Base-by-base conservation (phyloP, 2,888 invertebrate species). In the Hedychridium roseum region DNA sequence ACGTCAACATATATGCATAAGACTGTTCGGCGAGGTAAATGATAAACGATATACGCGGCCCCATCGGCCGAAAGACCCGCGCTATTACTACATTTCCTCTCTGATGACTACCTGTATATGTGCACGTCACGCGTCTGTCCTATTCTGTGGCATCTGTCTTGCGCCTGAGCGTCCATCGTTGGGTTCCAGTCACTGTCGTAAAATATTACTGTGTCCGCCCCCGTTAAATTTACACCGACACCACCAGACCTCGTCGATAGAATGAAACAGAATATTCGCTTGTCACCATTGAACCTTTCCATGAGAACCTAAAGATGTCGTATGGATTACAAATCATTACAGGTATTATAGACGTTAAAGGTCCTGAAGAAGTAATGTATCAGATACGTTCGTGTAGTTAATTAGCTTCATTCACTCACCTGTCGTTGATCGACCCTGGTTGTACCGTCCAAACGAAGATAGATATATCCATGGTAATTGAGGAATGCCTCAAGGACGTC, bases 171-270 rank as follows among this genome's bases (percentile, higher is more conserved):
- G 83, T 99, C 99, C 97, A 99, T 98, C 3, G 97, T 98, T 39
- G 98, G 98, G 85, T 98, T 98, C 98, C 97, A 98, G 82, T 98
- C 97, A 54, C 96, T 97, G 83, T 99, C 99, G 81, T 99, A 99
- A 83, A 99, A 99, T 78, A 99, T 92, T 64, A 99, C 98, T 67
- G 96, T 94, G 82, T 99, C 99, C 32, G 99, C 99, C 60, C 98
- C 99, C 21, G 97, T 98, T 63, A 99, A 85, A 84, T 99, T 99
- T 37, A 99, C 93, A 43, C 99, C 98, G 34, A 99, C 90, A 70
- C 98, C 98, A 69, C 98, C 98, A 43, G 96, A 95, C 49, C 99
- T 87, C 38, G 99, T 99, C 2, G 98, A 98, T 63, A 99, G 82
- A 74, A 99, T 97, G 81, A 99, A 98, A 70, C 90, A 93, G 82